Evolutionary conservation across 2,888 invertebrate species (phyloP).

Genomic region (Lumbricus terrestris): DNA sequence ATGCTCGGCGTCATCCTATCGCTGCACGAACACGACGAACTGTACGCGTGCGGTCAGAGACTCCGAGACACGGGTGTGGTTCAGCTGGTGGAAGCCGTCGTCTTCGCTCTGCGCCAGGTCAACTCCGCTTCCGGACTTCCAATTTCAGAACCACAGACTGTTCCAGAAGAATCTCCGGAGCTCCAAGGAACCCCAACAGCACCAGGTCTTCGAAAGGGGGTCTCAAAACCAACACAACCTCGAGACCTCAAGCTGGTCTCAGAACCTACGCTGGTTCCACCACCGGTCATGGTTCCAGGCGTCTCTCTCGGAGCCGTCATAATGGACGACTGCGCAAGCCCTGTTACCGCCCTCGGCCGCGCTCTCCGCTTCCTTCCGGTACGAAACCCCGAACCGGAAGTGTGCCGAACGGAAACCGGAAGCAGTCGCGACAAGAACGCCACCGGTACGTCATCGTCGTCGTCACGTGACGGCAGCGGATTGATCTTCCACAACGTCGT

Average conservation of each 20-base stretch:
- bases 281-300: constrained; percentile 36
- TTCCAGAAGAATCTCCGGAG: neutral
- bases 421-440: neutral
- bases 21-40: constrained; percentile 31
- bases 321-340: constrained; percentile 47
- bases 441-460: neutral
- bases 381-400: constrained; percentile 17
- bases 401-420: neutral
- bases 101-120: constrained; percentile 41
- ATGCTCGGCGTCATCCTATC: constrained; percentile 43
- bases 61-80: constrained; percentile 42
- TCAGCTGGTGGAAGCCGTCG: constrained; percentile 44
- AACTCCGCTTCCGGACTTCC: constrained; percentile 32
- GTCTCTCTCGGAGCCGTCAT: constrained; percentile 44
- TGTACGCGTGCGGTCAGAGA: constrained; percentile 33
- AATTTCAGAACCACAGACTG: neutral
- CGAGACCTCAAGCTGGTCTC: neutral
- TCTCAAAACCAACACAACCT: neutral
- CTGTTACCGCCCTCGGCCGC: constrained; percentile 43
- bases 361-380: constrained; percentile 44
- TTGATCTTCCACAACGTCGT: constrained; percentile 43
- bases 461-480: too few species aligned
- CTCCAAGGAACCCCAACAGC: neutral
- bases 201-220: neutral
- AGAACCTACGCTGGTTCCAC: neutral